These are phyloP conservation scores for Caenorhabditis zanzibari DNA, from an alignment of 2,888 invertebrate species.

Conservation along the genomic window DNA sequence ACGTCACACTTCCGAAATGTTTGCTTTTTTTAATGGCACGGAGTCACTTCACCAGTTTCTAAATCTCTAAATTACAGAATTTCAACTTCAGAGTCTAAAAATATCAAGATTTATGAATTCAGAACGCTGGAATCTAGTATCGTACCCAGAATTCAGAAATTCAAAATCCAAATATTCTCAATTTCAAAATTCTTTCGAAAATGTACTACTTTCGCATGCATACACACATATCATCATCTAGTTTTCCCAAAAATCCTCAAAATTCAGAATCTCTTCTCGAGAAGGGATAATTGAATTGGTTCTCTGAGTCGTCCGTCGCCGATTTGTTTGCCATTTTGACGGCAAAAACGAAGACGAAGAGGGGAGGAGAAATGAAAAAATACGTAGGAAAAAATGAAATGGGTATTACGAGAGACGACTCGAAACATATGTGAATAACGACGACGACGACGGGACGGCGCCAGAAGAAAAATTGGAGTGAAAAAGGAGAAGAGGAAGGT, in stretches of 20 bases:
- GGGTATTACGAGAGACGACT: slow-evolving; percentile 48
- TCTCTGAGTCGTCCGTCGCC: slow-evolving; percentile 16
- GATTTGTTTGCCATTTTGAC: slow-evolving; percentile 58
- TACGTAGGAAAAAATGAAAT: slow-evolving; percentile 39
- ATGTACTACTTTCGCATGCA: not conserved
- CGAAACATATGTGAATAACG: slow-evolving; percentile 55
- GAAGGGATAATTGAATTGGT: slow-evolving; percentile 57
- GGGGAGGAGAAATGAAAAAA: not conserved
- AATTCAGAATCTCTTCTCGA: slow-evolving; percentile 41
- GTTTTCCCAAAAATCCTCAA: not conserved
- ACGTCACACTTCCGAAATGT: too few species aligned
- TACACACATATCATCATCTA: not conserved
- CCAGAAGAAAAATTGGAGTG: slow-evolving; percentile 6
- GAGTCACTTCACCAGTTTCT: too few species aligned
- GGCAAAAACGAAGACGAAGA: slow-evolving; percentile 8
- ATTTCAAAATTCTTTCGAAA: not conserved
- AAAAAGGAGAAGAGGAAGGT: slow-evolving; percentile 22
- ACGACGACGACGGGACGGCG: slow-evolving; percentile 24
- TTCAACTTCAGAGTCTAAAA: too few species aligned
- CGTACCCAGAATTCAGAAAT: too few species aligned
- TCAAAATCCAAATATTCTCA: too few species aligned
- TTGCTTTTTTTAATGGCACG: too few species aligned
- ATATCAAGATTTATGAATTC: too few species aligned
- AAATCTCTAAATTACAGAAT: not conserved
- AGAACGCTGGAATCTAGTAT: too few species aligned